Conservation (phyloP, 1,140 invertebrate genomes). For the Brachionus calyciflorus region DNA sequence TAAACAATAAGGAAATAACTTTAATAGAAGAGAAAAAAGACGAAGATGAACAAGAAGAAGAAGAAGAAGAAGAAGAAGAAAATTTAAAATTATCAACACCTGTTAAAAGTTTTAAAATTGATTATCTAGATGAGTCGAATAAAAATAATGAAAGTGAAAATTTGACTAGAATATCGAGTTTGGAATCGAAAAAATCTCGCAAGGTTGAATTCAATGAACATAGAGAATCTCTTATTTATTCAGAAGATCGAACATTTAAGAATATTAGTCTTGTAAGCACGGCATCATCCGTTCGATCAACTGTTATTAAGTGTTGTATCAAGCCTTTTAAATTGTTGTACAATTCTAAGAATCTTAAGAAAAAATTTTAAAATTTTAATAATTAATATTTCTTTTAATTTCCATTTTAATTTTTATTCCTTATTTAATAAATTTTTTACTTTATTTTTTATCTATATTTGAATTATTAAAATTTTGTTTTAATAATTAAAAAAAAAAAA, state of each 20-base stretch:
- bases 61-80: neutral
- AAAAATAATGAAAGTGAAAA: constrained; percentile 30
- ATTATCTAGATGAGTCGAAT: neutral
- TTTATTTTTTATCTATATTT: no score
- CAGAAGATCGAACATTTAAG: neutral
- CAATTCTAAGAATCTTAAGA: constrained; percentile 11
- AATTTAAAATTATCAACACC: no score
- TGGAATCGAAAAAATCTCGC: neutral
- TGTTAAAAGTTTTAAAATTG: neutral
- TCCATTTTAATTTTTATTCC: neutral
- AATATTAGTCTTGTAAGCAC: constrained; percentile 14
- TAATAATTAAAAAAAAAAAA: no score
- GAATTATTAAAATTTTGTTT: no score
- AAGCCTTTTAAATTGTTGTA: constrained; percentile 32
- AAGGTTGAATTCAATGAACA: no score
- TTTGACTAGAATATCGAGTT: constrained; percentile 26
- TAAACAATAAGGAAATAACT: neutral
- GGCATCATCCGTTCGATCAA: neutral
- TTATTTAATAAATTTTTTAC: neutral
- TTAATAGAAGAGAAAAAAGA: neutral
- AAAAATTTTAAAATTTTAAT: neutral
- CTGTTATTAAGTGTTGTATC: constrained; percentile 31
- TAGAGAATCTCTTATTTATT: constrained; percentile 10
- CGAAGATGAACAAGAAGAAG: neutral
- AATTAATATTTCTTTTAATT: neutral